These are phyloP conservation scores for Eretmochelys imbricata DNA, from an alignment of 2,113 vertebrate genomes.

Conservation along the genomic window DNA sequence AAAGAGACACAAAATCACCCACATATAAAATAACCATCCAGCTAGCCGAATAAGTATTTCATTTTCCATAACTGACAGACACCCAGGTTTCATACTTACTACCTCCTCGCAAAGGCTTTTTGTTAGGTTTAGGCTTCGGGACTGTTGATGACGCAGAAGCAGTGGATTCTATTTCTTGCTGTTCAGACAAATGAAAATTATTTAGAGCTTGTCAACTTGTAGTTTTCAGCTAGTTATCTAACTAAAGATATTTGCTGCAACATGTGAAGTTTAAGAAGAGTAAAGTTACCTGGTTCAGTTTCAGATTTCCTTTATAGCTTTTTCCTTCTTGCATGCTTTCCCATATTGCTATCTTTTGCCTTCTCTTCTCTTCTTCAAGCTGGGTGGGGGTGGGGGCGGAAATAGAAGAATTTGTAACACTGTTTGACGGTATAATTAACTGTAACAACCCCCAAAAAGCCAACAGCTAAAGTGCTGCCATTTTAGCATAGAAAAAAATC, in stretches of 20 bases:
- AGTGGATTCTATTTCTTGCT: constrained; percentile 76
- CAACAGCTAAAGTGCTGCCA: neutral
- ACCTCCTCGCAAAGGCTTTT: constrained; percentile 82
- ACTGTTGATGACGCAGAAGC: constrained; percentile 75
- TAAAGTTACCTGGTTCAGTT: constrained; percentile 75
- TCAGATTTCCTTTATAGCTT: constrained; percentile 81
- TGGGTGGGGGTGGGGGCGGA: constrained; percentile 12
- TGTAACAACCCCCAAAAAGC: neutral
- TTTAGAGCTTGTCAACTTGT: neutral
- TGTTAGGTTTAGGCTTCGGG: constrained; percentile 83
- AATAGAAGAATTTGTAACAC: neutral
- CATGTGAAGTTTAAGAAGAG: neutral
- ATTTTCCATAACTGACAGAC: neutral
- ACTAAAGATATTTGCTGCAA: neutral
- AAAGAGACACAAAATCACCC: neutral
- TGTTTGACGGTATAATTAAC: neutral
- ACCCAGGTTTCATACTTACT: constrained; percentile 76
- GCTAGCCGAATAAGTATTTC: neutral
- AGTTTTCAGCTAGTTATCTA: neutral
- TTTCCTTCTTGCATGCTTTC: constrained; percentile 91
- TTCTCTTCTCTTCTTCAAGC: constrained; percentile 91
- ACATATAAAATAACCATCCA: neutral
- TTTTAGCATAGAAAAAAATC: neutral
- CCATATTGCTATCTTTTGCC: constrained; percentile 91
- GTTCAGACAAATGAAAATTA: constrained; percentile 26